phyloP scores from a whole-genome alignment of 2,797 vertebrate genomes.

The Tarsius wallacei region DNA sequence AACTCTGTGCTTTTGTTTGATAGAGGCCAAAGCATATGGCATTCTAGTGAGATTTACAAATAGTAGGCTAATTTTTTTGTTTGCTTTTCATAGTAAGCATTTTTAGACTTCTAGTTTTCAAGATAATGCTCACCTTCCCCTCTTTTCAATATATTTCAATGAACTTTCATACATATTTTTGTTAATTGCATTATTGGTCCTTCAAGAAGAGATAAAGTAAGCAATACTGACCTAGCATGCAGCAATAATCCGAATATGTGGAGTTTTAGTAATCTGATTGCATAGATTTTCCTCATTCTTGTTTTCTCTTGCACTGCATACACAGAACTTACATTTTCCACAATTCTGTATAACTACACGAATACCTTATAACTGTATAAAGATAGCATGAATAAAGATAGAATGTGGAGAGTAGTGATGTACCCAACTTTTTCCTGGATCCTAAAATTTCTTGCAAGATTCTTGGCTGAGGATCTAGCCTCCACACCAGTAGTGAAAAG shows the following conservation, averaged over 20 bases:
- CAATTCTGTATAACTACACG: not conserved
- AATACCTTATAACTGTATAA: not conserved
- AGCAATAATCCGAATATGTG: not conserved
- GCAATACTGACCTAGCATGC: not conserved
- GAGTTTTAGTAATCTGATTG: not conserved
- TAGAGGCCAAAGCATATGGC: not conserved
- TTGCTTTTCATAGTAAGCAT: not conserved
- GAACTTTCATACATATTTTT: not conserved
- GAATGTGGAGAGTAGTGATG: not conserved
- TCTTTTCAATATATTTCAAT: not conserved
- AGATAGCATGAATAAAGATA: not conserved
- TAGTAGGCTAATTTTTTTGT: not conserved
- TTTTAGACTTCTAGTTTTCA: not conserved
- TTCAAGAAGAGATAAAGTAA: not conserved
- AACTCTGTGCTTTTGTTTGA: not conserved
- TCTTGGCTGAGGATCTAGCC: not conserved
- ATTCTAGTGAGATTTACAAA: not conserved
- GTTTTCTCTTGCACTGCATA: accelerated
- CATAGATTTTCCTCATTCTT: not conserved
- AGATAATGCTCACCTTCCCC: not conserved
- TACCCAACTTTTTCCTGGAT: not conserved
- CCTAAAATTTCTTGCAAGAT: not conserved
- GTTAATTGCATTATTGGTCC: not conserved
- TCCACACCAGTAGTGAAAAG: not conserved
- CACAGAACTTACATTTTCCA: not conserved